Percentiles rank a stretch among this genome's conserved stretches.
Conservation (phyloP, 1,140 invertebrate species). For the Akabosia matsudoensis region DNA sequence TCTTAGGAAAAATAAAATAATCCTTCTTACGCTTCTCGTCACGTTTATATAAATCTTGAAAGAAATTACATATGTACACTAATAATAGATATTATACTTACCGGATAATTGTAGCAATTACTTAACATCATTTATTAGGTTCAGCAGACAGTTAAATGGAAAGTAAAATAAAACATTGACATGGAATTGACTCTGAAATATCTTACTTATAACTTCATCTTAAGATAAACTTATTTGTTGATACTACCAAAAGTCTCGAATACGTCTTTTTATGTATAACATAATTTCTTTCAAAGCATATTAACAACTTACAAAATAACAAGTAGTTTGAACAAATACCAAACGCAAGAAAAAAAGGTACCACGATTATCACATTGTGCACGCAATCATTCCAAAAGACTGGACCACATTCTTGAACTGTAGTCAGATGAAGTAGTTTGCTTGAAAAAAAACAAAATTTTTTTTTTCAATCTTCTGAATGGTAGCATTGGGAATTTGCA, state of each 20-base stretch:
- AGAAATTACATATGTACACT: neutral
- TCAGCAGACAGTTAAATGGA: neutral
- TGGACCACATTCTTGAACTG: neutral
- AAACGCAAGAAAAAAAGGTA: neutral
- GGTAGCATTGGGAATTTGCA: too few species aligned
- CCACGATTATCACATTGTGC: neutral
- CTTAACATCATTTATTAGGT: constrained; percentile 18
- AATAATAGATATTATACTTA: neutral
- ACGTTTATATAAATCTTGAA: neutral
- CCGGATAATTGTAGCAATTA: constrained; percentile 17
- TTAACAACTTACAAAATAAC: constrained; percentile 19
- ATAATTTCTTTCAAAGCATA: constrained; percentile 5
- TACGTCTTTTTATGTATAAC: neutral
- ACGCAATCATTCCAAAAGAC: neutral
- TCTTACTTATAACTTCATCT: neutral
- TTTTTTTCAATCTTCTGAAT: too few species aligned
- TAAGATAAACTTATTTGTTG: neutral
- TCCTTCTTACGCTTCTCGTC: neutral
- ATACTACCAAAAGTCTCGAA: neutral
- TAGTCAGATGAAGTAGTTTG: too few species aligned
- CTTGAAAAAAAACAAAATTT: too few species aligned
- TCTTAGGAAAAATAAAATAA: too few species aligned
- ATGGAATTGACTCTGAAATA: constrained; percentile 3
- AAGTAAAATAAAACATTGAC: neutral
- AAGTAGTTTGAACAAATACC: constrained; percentile 22